Conservation (phyloP, 1,140 invertebrate genomes). For the Fopius arisanus region DNA sequence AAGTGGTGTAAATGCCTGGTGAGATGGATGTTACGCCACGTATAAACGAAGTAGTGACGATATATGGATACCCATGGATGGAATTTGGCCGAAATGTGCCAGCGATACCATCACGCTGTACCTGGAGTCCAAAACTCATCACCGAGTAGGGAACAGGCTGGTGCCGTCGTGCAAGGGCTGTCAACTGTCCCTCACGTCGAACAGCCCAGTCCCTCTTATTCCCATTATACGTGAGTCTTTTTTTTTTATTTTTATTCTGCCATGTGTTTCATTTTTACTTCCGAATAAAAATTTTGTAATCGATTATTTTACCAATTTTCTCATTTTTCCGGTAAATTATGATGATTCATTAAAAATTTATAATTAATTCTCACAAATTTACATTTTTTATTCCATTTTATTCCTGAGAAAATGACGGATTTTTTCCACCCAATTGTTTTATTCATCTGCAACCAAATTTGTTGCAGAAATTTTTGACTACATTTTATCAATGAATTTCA, state of each 20-base stretch:
- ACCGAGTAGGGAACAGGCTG: slow-evolving; percentile 57
- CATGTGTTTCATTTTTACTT: no score
- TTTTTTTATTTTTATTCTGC: background rate
- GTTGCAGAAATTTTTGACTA: background rate
- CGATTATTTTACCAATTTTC: no score
- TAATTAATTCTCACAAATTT: no score
- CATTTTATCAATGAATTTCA: background rate
- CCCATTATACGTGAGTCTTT: slow-evolving; percentile 62
- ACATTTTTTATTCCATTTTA: no score
- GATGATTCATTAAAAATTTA: no score
- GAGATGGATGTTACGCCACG: slow-evolving; percentile 62
- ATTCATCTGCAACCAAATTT: no score
- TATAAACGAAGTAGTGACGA: slow-evolving; percentile 57
- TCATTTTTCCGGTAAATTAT: no score
- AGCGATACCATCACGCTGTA: slow-evolving; percentile 64
- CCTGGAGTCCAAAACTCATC: slow-evolving; percentile 54
- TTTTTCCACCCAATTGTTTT: no score
- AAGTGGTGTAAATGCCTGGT: slow-evolving; percentile 48
- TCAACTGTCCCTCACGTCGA: slow-evolving; percentile 57
- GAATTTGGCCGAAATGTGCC: slow-evolving; percentile 67
- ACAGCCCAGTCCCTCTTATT: slow-evolving; percentile 57
- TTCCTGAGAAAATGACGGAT: no score
- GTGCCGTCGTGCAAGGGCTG: slow-evolving; percentile 54
- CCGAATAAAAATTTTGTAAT: no score
- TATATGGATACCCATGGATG: slow-evolving; percentile 67